Evolutionary conservation across 2,113 vertebrate species (phyloP), one percentile per base, ranked within the genome.

Genomic region (Anolis sagrei): DNA sequence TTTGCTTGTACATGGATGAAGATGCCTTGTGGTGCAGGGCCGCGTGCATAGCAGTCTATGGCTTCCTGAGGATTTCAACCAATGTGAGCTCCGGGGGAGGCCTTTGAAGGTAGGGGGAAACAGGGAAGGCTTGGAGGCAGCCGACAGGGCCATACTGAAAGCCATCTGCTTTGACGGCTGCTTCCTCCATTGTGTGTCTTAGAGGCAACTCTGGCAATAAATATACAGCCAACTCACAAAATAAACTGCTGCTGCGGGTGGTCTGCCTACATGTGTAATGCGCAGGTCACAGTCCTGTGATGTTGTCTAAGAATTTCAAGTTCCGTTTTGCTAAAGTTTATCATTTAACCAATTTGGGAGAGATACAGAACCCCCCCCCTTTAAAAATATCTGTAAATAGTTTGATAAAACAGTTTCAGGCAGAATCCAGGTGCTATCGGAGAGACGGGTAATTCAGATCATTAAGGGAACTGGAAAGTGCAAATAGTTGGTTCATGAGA

Each of bases 341-440:
- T 36, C 36, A 39, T 19, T 3, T 8, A 4, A 7, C 61, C 29
- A 34, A 3, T n/a, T 49, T 84, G 73, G 39, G 27, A n/a, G 62
- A 18, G n/a, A 39, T 23, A 3, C 13, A 34, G n/a, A 32, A 0
- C 21, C 2, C 0, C 11, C 11, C 11, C 54, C 3, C 16, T 58
- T 58, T 54, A 48, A 13, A 36, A 79, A 79, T 62, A 32, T 54
- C 32, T 19, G 14, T 74, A 39, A 29, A 21, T 19, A 4, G 1
- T 39, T 6, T 44, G 16, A 34, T 10, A 39, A 16, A 34, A 61
- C 51, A 61, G 16, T 61, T 61, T n/a, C 51, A 3, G 13, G 62
- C 13, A 8, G n/a, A 61, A n/a, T 25, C 2, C 10, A 32, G 54
- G 75, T 23, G 1, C 14, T 74, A 11, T 29, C 7, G 5, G 27